Evolutionary conservation across 2,888 invertebrate genomes (phyloP).

Genomic region (Mesorhabditis sp.): DNA sequence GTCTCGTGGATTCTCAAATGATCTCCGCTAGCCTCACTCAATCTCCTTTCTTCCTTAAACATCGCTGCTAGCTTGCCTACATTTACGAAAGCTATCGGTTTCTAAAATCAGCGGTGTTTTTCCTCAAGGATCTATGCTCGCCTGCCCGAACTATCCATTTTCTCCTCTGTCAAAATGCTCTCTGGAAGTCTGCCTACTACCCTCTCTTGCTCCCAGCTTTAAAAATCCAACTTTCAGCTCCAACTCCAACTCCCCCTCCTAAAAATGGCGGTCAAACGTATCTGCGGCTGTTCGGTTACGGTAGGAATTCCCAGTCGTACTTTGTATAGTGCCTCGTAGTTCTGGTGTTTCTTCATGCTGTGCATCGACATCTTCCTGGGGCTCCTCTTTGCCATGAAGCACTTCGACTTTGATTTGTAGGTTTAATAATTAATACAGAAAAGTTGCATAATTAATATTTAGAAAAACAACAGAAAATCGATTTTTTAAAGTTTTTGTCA

Average conservation of each 20-base stretch:
- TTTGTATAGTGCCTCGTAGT: neutral
- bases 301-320: neutral
- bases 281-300: neutral
- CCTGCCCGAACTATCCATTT: too few relatives aligned
- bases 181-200: too few relatives aligned
- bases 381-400: neutral
- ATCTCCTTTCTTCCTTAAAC: too few relatives aligned
- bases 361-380: neutral
- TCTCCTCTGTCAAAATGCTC: too few relatives aligned
- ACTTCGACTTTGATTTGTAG: conserved; percentile 3
- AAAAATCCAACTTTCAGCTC: neutral
- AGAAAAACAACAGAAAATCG: too few relatives aligned
- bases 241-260: neutral
- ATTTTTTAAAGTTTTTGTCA: neutral
- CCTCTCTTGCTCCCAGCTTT: neutral
- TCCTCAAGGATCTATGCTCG: too few relatives aligned
- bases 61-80: too few relatives aligned
- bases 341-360: neutral
- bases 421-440: neutral
- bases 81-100: too few relatives aligned
- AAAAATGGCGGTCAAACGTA: neutral
- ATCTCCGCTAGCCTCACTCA: too few relatives aligned
- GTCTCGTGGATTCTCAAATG: too few relatives aligned
- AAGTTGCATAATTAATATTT: neutral
- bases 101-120: too few relatives aligned